phyloP scores from a whole-genome alignment of 2,113 vertebrate species.

The Myrmophylax atrothorax region DNA sequence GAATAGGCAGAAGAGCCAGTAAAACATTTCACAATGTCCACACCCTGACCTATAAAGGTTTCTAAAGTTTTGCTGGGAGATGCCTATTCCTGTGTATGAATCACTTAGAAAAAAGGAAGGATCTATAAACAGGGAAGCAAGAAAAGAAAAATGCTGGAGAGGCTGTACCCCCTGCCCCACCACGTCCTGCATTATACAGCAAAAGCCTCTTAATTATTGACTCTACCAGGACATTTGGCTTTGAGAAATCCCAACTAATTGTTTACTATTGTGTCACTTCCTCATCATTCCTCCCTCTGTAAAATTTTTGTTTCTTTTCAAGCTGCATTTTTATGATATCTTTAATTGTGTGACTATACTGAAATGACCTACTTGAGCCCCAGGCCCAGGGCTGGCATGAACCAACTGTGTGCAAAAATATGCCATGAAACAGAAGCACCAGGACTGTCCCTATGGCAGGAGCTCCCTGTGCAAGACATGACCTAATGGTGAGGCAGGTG shows the following conservation, averaged over 20 bases:
- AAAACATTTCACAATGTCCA: constrained; percentile 64
- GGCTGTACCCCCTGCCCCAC: not conserved
- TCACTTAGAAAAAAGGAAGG: constrained; percentile 1
- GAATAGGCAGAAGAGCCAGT: constrained; percentile 46
- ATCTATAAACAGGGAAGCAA: constrained; percentile 6
- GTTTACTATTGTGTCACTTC: not conserved
- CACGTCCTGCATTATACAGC: accelerated
- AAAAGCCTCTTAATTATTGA: not conserved
- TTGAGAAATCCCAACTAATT: not conserved
- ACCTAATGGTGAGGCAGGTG: not conserved
- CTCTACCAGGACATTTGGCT: not conserved
- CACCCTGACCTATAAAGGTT: constrained; percentile 64
- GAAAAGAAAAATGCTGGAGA: not conserved
- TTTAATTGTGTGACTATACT: not conserved
- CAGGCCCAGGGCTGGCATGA: not conserved
- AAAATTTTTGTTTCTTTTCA: not conserved
- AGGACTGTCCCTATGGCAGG: not conserved
- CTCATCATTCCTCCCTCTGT: not conserved
- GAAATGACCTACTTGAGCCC: not conserved
- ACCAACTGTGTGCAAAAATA: not conserved
- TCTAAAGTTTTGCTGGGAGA: constrained; percentile 56
- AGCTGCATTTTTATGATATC: not conserved
- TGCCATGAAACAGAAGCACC: not conserved
- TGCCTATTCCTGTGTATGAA: constrained; percentile 33
- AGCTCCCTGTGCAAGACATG: not conserved